Evolutionary conservation across 2,888 invertebrate species (phyloP).

Genomic region (Harpalus rubripes): DNA sequence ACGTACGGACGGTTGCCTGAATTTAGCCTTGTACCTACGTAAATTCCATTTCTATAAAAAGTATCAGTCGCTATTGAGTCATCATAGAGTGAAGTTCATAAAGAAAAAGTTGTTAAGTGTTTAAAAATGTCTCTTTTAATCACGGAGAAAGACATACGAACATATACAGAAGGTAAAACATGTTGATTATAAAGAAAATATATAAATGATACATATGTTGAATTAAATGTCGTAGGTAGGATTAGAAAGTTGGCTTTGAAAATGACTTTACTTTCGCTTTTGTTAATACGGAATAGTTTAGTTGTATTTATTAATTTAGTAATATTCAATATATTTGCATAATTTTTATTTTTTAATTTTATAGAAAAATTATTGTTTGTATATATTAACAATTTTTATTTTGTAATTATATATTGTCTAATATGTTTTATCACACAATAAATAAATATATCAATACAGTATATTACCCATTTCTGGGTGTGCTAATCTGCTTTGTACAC

Average conservation of each 20-base stretch:
- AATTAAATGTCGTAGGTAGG: slow-evolving; percentile 12
- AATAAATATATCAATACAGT: too few relatives aligned
- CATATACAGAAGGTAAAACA: slow-evolving; percentile 21
- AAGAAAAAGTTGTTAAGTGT: neutral
- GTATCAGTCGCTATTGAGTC: neutral
- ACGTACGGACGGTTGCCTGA: slow-evolving; percentile 1
- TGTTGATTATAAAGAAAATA: neutral
- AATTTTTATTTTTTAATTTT: too few relatives aligned
- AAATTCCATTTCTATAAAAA: slow-evolving; percentile 44
- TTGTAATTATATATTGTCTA: too few relatives aligned
- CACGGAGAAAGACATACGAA: slow-evolving; percentile 3
- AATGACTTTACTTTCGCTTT: neutral
- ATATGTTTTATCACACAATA: too few relatives aligned
- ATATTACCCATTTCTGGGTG: too few relatives aligned
- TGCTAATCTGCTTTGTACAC: too few relatives aligned
- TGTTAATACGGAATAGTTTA: neutral
- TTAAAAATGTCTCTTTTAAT: slow-evolving; percentile 29
- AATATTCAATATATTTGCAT: too few relatives aligned
- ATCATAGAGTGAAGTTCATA: neutral
- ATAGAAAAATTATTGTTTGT: too few relatives aligned
- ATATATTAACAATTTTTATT: too few relatives aligned
- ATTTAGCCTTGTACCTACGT: slow-evolving; percentile 26
- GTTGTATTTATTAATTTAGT: too few relatives aligned
- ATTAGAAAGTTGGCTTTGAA: slow-evolving; percentile 41
- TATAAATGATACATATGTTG: neutral